Percentiles rank a stretch among this genome's conserved stretches.
Evolutionary conservation across 2,113 vertebrate genomes (phyloP).

Genomic region (Athene cunicularia): DNA sequence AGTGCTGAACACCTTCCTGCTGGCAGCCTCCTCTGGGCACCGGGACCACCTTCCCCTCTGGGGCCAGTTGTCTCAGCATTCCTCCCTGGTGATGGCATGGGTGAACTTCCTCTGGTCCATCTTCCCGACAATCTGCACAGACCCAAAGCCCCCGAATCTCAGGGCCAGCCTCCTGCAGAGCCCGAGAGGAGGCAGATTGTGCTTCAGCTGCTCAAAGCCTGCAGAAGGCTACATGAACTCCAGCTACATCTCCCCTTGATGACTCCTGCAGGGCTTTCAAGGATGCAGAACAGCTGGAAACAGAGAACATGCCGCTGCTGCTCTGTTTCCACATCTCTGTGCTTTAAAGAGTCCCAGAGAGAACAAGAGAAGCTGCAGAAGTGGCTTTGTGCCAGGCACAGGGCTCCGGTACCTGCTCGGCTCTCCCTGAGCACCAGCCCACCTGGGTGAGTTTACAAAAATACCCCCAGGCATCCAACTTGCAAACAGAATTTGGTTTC

Average conservation of each 20-base stretch:
- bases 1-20: neutral
- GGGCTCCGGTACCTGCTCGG: neutral
- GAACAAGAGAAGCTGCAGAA: neutral
- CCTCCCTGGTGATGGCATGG: neutral
- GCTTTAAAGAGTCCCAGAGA: neutral
- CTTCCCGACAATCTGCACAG: fast-evolving
- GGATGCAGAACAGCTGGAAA: neutral
- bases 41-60: neutral
- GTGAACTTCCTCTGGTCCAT: neutral
- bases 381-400: neutral
- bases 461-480: neutral
- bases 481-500: neutral
- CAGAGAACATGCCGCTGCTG: neutral
- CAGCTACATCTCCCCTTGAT: neutral
- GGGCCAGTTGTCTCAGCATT: neutral
- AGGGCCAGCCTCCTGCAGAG: neutral
- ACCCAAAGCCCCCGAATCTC: neutral
- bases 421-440: neutral
- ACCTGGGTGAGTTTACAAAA: neutral
- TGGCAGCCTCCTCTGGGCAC: neutral
- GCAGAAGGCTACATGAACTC: neutral
- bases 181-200: neutral
- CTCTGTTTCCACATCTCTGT: neutral
- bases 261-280: neutral
- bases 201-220: neutral